A percentile compares a stretch with the other conserved stretches of the same genome.
phyloP scores from a whole-genome alignment of 2,888 invertebrate genomes.

The Noctua janthe region DNA sequence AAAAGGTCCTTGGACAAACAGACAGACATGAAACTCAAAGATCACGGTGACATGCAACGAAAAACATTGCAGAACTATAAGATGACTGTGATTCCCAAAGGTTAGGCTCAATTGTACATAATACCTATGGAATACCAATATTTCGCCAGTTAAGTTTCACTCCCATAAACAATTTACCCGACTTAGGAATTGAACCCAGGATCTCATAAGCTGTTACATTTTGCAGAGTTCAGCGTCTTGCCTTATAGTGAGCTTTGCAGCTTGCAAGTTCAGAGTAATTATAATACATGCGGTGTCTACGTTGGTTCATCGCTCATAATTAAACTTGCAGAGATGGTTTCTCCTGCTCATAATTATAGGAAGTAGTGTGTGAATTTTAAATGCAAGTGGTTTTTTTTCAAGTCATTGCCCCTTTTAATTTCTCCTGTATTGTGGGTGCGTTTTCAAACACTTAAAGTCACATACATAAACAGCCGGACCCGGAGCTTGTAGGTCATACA shows the following conservation, averaged over 20 bases:
- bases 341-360: not conserved
- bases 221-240: slow-evolving; percentile 12
- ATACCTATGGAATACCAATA: not conserved
- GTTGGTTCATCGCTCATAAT: slow-evolving; percentile 46
- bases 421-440: no score
- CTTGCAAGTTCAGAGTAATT: slow-evolving; percentile 37
- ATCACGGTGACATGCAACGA: no score
- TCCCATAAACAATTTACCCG: not conserved
- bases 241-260: not conserved
- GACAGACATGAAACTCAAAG: no score
- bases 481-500: no score
- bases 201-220: not conserved
- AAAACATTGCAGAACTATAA: no score
- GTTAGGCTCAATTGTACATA: no score
- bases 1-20: no score
- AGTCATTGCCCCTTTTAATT: rapidly evolving
- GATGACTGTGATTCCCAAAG: no score
- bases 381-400: not conserved
- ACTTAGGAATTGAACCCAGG: not conserved
- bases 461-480: no score
- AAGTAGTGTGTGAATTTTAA: not conserved
- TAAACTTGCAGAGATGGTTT: slow-evolving; percentile 22
- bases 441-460: no score
- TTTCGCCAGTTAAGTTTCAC: not conserved
- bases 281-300: slow-evolving; percentile 40